phyloP scores from a whole-genome alignment of 1,140 invertebrate genomes.

The Orchesella cincta region DNA sequence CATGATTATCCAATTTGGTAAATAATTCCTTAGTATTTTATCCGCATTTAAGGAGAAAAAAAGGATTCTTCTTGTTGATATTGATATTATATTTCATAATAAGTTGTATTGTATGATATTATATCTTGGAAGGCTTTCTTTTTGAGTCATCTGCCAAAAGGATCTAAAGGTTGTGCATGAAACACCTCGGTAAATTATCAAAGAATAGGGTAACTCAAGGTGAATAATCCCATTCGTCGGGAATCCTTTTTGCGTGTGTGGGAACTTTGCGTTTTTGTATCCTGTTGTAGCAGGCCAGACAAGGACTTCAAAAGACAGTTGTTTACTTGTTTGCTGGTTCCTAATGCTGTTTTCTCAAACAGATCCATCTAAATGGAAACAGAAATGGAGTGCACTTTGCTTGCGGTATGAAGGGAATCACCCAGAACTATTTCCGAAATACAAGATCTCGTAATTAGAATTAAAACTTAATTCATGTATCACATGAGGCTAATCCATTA shows the following conservation, averaged over 20 bases:
- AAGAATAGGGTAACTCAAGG: slow-evolving; percentile 27
- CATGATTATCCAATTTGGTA: slow-evolving; percentile 18
- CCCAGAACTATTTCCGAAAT: neutral
- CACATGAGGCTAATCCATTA: neutral
- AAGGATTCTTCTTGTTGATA: neutral
- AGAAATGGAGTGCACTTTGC: too few species aligned
- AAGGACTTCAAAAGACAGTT: neutral
- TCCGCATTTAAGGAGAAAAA: neutral
- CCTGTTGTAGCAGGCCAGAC: neutral
- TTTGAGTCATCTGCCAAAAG: too few species aligned
- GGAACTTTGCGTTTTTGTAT: slow-evolving; percentile 3
- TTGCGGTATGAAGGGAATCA: neutral
- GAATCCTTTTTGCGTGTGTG: slow-evolving; percentile 7
- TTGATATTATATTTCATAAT: slow-evolving; percentile 5
- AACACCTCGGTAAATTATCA: slow-evolving; percentile 27
- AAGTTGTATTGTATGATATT: neutral
- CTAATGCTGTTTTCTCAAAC: neutral
- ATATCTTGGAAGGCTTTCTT: neutral
- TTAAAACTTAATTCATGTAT: slow-evolving; percentile 8
- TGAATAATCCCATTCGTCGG: slow-evolving; percentile 25
- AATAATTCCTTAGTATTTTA: neutral
- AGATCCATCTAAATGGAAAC: too few species aligned
- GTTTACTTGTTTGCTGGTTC: neutral
- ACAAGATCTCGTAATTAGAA: neutral
- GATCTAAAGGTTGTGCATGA: neutral